A percentile compares a stretch with the other conserved stretches of the same genome.
phyloP scores from a whole-genome alignment of 2,113 vertebrate genomes.

The Embiotoca jacksoni region DNA sequence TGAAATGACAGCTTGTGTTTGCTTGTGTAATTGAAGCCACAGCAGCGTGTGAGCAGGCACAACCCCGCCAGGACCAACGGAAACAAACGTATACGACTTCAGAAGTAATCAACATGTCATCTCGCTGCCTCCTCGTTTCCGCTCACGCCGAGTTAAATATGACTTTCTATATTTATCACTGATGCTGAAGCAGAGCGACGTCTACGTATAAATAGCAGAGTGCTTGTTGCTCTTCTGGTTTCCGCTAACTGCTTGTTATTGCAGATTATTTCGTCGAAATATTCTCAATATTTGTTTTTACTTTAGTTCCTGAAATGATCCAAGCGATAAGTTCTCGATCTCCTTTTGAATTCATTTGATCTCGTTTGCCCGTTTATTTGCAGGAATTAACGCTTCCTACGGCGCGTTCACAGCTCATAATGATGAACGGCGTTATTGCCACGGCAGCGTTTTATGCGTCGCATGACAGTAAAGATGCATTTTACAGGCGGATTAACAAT shows the following conservation, averaged over 20 bases:
- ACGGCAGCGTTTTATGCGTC: not conserved
- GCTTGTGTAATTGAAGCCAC: conserved; percentile 14
- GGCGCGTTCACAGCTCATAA: not conserved
- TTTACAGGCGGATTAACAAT: too few species aligned
- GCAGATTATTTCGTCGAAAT: not conserved
- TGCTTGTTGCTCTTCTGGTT: not conserved
- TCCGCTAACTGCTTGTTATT: not conserved
- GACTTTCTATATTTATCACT: conserved; percentile 6
- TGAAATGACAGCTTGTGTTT: conserved; percentile 15
- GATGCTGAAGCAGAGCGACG: too few species aligned
- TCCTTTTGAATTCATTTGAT: not conserved
- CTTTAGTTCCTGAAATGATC: not conserved
- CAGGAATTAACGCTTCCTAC: not conserved
- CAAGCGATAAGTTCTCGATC: not conserved
- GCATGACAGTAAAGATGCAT: not conserved
- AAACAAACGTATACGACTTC: conserved; percentile 14
- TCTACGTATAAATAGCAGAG: too few species aligned
- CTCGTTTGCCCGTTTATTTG: not conserved
- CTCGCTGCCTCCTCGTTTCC: not conserved
- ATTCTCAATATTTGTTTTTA: not conserved
- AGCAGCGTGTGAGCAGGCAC: not conserved
- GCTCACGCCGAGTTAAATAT: not conserved
- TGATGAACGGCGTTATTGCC: not conserved
- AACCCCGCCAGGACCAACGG: conserved; percentile 21
- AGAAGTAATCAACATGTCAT: conserved; percentile 16